These are phyloP conservation scores for Synergus itoensis DNA, from an alignment of 2,888 invertebrate genomes.

Conservation along the genomic window DNA sequence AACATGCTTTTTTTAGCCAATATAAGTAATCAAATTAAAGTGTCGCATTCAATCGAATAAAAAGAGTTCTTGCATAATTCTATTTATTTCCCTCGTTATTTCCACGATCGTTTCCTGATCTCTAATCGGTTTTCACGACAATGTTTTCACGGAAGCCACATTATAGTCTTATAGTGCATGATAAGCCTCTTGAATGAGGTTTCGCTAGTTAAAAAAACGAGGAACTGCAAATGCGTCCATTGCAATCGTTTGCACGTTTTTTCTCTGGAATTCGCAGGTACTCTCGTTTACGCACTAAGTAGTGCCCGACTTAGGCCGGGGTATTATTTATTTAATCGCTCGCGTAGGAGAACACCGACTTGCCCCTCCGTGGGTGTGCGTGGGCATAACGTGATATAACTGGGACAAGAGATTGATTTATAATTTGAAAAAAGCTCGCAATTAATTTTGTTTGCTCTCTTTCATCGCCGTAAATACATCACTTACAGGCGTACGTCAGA, in stretches of 20 bases:
- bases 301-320: neutral
- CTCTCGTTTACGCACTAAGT: neutral
- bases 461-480: constrained; percentile 43
- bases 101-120: neutral
- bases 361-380: constrained; percentile 59
- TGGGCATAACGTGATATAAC: constrained; percentile 54
- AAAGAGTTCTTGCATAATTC: neutral
- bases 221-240: neutral
- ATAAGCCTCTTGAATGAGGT: constrained; percentile 14
- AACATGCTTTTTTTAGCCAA: too few relatives aligned
- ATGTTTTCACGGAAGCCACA: neutral
- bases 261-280: neutral
- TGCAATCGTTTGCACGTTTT: neutral
- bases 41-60: too few relatives aligned
- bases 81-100: constrained; percentile 1
- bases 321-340: constrained; percentile 24
- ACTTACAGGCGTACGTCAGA: constrained; percentile 37
- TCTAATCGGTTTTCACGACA: constrained; percentile 4
- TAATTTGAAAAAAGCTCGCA: constrained; percentile 51
- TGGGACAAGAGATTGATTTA: constrained; percentile 57
- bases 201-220: constrained; percentile 1
- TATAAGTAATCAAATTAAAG: too few relatives aligned
- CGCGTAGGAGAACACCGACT: constrained; percentile 7
- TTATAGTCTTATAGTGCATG: neutral
- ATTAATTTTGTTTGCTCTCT: constrained; percentile 47